Evolutionary conservation across 2,888 invertebrate genomes (phyloP).

Genomic region (Apotomis capreana): DNA sequence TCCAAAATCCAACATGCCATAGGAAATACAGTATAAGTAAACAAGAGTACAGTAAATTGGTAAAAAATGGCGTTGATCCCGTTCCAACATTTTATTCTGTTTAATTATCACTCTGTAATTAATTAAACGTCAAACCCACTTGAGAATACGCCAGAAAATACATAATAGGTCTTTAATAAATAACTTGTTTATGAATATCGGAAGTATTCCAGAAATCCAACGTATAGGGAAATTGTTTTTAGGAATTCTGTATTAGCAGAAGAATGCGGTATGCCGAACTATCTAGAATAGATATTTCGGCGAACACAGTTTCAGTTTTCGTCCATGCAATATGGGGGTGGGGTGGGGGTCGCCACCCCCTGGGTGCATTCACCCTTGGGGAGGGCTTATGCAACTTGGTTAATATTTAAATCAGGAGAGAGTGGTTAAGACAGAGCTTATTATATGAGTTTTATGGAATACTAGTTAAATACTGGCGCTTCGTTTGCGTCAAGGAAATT

Average conservation of each 20-base stretch:
- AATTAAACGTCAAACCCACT: no score
- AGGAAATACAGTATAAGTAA: no score
- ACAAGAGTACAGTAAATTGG: no score
- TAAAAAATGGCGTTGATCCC: no score
- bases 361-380: conserved; percentile 49
- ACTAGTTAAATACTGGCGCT: background rate
- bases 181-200: background rate
- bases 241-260: background rate
- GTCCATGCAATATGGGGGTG: background rate
- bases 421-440: conserved; percentile 51
- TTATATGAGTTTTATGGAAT: conserved; percentile 2
- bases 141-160: no score
- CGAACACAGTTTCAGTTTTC: conserved; percentile 20
- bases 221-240: background rate
- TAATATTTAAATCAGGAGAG: conserved; percentile 78
- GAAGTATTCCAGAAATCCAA: background rate
- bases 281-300: background rate
- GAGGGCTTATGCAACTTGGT: conserved; percentile 74
- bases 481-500: no score
- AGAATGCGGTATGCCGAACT: background rate
- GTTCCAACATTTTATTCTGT: no score
- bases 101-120: no score
- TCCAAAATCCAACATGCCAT: no score
- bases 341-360: conserved; percentile 14
- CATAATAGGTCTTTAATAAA: no score